Conservation (phyloP, 2,113 vertebrate genomes). For the Toxostoma redivivum region DNA sequence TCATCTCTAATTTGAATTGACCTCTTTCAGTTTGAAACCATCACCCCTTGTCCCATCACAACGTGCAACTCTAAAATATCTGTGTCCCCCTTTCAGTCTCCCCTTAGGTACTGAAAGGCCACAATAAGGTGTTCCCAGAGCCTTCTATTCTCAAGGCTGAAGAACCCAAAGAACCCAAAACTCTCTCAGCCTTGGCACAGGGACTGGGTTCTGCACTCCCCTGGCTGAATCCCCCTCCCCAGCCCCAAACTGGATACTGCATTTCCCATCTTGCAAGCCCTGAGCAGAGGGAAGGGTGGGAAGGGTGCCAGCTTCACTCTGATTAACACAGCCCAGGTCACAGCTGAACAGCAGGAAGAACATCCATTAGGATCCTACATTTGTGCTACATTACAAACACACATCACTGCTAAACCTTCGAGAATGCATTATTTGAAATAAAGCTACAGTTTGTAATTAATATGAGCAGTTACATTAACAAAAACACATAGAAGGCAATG, state of each 20-base stretch:
- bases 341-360: background rate
- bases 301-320: background rate
- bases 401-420: background rate
- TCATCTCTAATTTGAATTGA: background rate
- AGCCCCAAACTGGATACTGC: background rate
- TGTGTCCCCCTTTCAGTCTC: background rate
- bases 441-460: background rate
- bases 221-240: background rate
- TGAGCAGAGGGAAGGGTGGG: background rate
- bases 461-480: background rate
- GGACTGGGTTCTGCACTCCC: background rate
- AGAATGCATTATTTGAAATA: background rate
- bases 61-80: background rate
- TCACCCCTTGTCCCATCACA: too few species aligned
- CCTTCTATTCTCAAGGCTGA: background rate
- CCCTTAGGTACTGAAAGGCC: background rate
- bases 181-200: background rate
- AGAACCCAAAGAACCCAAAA: background rate
- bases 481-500: background rate
- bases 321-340: background rate
- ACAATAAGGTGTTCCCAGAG: background rate
- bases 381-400: background rate
- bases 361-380: background rate
- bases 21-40: background rate
- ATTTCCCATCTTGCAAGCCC: background rate